Conservation (phyloP, 2,113 vertebrate species). For the Candoia aspera region DNA sequence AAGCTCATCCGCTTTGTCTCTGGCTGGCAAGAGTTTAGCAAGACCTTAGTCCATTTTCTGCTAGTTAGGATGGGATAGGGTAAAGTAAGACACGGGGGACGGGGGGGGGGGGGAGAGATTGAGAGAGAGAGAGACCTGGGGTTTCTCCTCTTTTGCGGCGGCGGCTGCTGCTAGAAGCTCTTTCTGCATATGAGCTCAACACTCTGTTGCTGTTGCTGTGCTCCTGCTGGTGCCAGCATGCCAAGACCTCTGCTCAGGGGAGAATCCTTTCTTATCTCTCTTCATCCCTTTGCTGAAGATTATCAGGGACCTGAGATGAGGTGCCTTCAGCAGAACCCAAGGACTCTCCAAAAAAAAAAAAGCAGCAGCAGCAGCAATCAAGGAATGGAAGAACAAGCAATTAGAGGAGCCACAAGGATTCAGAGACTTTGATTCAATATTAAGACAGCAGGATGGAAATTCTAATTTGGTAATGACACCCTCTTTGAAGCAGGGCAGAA, state of each 20-base stretch:
- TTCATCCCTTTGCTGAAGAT: neutral
- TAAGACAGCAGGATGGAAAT: neutral
- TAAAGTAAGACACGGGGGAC: neutral
- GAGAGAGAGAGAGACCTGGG: neutral
- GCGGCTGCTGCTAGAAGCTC: neutral
- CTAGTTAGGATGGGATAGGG: neutral
- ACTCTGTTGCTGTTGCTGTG: neutral
- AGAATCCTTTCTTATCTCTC: neutral
- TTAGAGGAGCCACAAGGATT: neutral
- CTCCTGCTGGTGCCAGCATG: neutral
- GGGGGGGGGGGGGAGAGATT: neutral
- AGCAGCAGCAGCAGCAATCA: too few relatives aligned
- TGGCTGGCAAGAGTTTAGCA: neutral
- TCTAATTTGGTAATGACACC: neutral
- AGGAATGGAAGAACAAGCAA: neutral
- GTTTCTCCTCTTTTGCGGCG: neutral
- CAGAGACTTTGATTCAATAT: neutral
- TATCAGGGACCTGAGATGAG: neutral
- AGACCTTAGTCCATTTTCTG: neutral
- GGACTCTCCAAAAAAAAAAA: neutral
- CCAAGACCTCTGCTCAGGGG: conserved; percentile 1
- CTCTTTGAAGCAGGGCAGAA: neutral
- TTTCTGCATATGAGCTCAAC: neutral
- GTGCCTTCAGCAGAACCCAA: too few relatives aligned
- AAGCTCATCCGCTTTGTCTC: neutral